phyloP scores from a whole-genome alignment of 2,113 vertebrate genomes.

The human (Homo sapiens) region GRCh38 chr1:63566501-63567000 shows the following conservation, averaged over 20 bases:
- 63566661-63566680: background rate
- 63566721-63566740: no score
- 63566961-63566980: background rate
- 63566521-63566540: background rate
- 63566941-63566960: background rate
- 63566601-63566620: background rate
- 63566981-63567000: background rate
- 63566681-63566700: background rate
- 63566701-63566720: background rate
- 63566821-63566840: background rate
- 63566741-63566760: background rate
- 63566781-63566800: background rate
- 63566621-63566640: slow-evolving; percentile 26
- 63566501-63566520: no score
- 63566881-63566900: no score
- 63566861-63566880: no score
- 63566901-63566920: background rate
- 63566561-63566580: background rate
- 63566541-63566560: background rate
- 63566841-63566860: background rate
- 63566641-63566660: background rate
- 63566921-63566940: background rate
- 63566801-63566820: background rate
- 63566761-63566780: background rate
- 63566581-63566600: background rate